Evolutionary conservation across 2,113 vertebrate species (phyloP).

Genomic region (Acanthisitta chloris): DNA sequence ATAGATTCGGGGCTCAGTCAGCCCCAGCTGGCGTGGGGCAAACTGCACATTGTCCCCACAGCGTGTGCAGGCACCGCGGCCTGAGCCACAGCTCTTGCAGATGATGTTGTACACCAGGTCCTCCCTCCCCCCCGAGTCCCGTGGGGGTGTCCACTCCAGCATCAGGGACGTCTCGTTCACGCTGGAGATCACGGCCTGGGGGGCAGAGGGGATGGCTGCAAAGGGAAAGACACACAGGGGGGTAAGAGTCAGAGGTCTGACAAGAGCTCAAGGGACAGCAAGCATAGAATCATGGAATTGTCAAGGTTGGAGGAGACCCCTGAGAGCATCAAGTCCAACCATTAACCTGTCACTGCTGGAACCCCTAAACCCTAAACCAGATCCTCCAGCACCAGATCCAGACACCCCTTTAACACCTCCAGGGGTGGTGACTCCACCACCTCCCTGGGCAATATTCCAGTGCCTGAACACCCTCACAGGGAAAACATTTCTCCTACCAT

Average conservation of each 20-base stretch:
- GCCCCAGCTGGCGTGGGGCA: slow-evolving; percentile 88
- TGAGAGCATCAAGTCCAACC: too few relatives aligned
- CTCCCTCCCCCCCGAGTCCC: slow-evolving; percentile 85
- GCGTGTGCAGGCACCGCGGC: slow-evolving; percentile 85
- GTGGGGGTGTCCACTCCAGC: slow-evolving; percentile 86
- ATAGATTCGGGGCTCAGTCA: slow-evolving; percentile 81
- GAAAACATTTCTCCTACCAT: too few relatives aligned
- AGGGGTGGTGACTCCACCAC: too few relatives aligned
- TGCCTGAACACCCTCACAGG: too few relatives aligned
- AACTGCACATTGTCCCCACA: slow-evolving; percentile 96
- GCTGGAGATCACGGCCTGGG: slow-evolving; percentile 88
- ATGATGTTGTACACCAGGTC: slow-evolving; percentile 97
- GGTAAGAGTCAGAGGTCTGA: neutral
- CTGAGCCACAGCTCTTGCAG: slow-evolving; percentile 91
- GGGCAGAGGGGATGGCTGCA: slow-evolving; percentile 87
- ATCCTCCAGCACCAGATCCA: too few relatives aligned
- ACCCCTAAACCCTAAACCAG: too few relatives aligned
- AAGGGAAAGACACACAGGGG: neutral
- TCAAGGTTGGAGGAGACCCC: too few relatives aligned
- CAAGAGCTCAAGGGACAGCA: too few relatives aligned
- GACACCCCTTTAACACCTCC: too few relatives aligned
- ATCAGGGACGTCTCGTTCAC: slow-evolving; percentile 93
- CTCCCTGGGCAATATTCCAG: too few relatives aligned
- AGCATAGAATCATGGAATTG: too few relatives aligned
- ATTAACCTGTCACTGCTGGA: too few relatives aligned